Base-by-base conservation (phyloP, 1,140 invertebrate genomes). In the Hestina assimilis region DNA sequence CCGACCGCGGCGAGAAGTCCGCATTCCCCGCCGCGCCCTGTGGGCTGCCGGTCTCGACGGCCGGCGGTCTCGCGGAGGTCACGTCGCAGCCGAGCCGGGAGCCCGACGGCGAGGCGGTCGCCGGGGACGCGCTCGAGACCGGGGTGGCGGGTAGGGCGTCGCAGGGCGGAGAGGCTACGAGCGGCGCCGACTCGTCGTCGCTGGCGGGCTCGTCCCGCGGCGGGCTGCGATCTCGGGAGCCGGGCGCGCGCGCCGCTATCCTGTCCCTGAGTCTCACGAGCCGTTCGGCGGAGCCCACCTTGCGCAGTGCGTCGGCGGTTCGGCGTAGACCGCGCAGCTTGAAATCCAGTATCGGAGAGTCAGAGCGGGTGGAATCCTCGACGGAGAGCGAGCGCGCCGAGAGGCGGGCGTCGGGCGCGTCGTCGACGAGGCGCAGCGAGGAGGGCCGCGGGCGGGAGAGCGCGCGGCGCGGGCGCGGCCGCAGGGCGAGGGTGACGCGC, bases 121-220 rank as follows among this genome's bases (percentile, higher is more conserved):
- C 24, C 24, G 24, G 24, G 1, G 24, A 28, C 24, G 24, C 8
- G n/a, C 24, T 28, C 2, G 24, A 28, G 24, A 9, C 24, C 24
- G n/a, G 8, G 24, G 24, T 9, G 24, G 8, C 24, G 40, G 29
- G 24, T 21, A n/a, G 19, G 40, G 42, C 41, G 9, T 4, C 17
- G 60, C 53, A 47, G 8, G 51, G 41, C 12, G 60, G 53, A 15
- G 74, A 69, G n/a, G 66, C 66, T 4, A 93, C 91, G 4, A 93
- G 80, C 15, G 92, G 92, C 7, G 91, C 92, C 0, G 91, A 92
- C 67, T 93, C 92, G 63, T 92, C 92, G 63, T 92, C 92, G 69
- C 89, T 90, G n/a, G 82, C 42, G 35, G 72, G 66, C 24, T 75
- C 72, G 19, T 83, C 55, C 50, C 72, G 57, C 45, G 75, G 35